Evolutionary conservation across 1,140 invertebrate genomes (phyloP), one percentile per base, ranked within the genome.

Genomic region (Cataglyphis hispanica): DNA sequence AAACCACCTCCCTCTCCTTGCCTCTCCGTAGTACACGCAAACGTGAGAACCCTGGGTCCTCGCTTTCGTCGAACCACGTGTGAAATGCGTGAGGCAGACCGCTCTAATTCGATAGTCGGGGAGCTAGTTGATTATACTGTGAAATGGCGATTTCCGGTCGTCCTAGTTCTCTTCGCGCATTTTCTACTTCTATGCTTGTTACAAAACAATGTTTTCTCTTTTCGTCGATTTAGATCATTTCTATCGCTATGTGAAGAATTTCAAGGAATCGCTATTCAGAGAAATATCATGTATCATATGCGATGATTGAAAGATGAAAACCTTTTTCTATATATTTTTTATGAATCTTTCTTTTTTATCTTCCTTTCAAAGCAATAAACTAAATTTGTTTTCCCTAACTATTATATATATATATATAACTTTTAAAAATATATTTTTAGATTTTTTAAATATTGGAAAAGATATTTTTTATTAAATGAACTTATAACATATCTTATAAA

Each of bases 31-130:
- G 64, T 72, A 81, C 91, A 89, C 90, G 91, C 89, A 61, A 92
- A 92, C 91, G 91, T 91, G 91, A 91, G 91, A 92, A 92, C 86
- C 85, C 31, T 50, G 70, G 61, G 60, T 70, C 34, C 69, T 74
- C 58, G 43, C 56, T 46, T 74, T 56, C 69, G 27, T 58, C 56
- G 56, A 81, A 67, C 53, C 76, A 81, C 64, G 76, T 85, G 64
- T 85, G 66, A 85, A 69, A 64, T 72, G 70, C 60, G 83, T 72
- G 66, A 46, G 64, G 58, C 69, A 27, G 61, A 50, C 72, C 31
- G 34, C 69, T 53, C 75, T 84, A 80, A 66, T 70, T 86, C 81
- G 89, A 85, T 86, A 83, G 77, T 53, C 66, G 40, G 31, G 63
- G 13, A 58, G 46, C 53, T 37, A 61, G 46, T 60, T 56, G 69